Base-by-base conservation (phyloP, 2,888 invertebrate genomes). In the Hoplodrina ambigua region DNA sequence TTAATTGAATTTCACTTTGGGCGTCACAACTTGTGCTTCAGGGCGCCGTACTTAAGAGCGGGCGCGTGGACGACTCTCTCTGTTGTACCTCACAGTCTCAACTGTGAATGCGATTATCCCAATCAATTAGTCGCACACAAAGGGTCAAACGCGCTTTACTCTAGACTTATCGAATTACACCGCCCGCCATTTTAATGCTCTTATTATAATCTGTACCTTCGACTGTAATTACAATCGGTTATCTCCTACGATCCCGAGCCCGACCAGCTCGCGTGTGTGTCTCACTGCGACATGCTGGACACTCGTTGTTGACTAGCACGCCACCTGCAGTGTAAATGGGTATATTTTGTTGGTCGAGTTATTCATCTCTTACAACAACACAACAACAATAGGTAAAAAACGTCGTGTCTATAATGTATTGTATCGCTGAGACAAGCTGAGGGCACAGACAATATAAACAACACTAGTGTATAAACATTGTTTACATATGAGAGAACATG, bases 121-220 rank as follows among this genome's bases (percentile, higher is more conserved):
- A 71, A 53, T 79, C 79, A 79, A 73, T 79, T 79, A 81, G 63
- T 68, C 52, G 49, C 46, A 70, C 68, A 75, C 70, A 67, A 72
- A 68, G 64, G 76, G 71, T 73, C 76, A 70, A 72, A 72, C 66
- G 52, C n/a, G 55, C 46, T 61, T 60, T 50, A 72, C 63, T 78
- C 61, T 46, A 52, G 53, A 64, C 54, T 44, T 58, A 63, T 70
- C 57, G 41, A 66, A 75, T 78, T 68, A 68, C 60, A 41, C 8
- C 19, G 33, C 37, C 50, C 53, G 30, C 54, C 37, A 55, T 63
- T 57, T 50, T 41, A 25, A 37, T 49, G 10, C 46, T 55, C 0
- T 65, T 55, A 68, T 56, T 53, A 60, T 19, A 50, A 58, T 72
- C 30, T 63, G 46, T 52, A 64, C 13, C 54, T 46, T 52, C n/a